phyloP scores from a whole-genome alignment of 1,140 invertebrate species.

The Monochamus saltuarius region DNA sequence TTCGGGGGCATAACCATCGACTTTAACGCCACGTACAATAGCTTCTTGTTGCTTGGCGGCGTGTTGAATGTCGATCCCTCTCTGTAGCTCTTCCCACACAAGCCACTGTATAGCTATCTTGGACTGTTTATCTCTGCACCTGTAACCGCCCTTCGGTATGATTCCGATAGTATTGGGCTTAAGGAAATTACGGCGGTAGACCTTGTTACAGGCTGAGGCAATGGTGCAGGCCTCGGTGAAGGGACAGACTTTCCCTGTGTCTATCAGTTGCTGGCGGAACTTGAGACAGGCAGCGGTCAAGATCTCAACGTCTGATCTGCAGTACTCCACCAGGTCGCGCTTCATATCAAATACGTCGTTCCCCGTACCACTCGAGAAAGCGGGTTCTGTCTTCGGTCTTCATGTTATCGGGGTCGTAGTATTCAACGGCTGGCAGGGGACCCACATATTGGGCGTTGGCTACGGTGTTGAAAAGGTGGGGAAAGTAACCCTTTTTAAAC shows the following conservation, averaged over 20 bases:
- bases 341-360: conserved; percentile 15
- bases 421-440: neutral
- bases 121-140: neutral
- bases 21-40: conserved; percentile 8
- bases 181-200: conserved; percentile 26
- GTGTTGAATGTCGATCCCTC: conserved; percentile 17
- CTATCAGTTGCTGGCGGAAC: conserved; percentile 3
- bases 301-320: conserved; percentile 3
- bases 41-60: conserved; percentile 9
- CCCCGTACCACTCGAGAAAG: conserved; percentile 29
- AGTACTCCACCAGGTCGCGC: neutral
- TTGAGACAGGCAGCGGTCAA: conserved; percentile 8
- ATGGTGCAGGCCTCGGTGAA: too few species aligned
- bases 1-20: conserved; percentile 12
- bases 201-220: neutral
- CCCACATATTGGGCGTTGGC: conserved; percentile 3
- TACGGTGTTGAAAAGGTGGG: conserved; percentile 3
- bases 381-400: neutral
- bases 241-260: too few species aligned
- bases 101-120: conserved; percentile 4
- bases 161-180: conserved; percentile 23
- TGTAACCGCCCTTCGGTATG: conserved; percentile 15
- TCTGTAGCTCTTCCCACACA: neutral
- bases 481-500: conserved; percentile 13
- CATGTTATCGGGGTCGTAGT: conserved; percentile 26